Conservation (phyloP, 1,140 invertebrate genomes). For the Fopius arisanus region DNA sequence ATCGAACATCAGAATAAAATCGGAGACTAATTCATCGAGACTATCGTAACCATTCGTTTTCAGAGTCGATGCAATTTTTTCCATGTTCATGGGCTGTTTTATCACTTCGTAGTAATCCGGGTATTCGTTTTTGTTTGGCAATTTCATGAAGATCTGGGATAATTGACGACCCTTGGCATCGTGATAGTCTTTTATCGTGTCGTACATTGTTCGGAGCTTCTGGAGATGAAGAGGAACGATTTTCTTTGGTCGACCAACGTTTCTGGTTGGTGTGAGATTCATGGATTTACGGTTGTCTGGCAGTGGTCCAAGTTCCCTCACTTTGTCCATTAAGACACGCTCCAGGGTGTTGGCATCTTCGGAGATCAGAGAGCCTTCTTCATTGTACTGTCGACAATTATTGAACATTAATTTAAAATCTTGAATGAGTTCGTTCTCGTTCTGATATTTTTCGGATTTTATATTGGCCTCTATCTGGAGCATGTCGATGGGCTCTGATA, state of each 20-base stretch:
- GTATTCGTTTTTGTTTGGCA: slow-evolving; percentile 94
- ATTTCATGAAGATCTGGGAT: slow-evolving; percentile 91
- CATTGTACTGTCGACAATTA: slow-evolving; percentile 95
- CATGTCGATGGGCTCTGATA: slow-evolving; percentile 94
- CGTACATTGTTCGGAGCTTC: slow-evolving; percentile 88
- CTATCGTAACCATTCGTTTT: slow-evolving; percentile 81
- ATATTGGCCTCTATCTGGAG: slow-evolving; percentile 92
- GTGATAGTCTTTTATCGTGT: slow-evolving; percentile 87
- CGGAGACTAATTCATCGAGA: slow-evolving; percentile 89
- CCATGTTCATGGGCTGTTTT: slow-evolving; percentile 97
- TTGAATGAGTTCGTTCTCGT: slow-evolving; percentile 71
- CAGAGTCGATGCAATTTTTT: slow-evolving; percentile 90
- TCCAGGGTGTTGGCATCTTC: slow-evolving; percentile 92
- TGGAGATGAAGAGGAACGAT: slow-evolving; percentile 70
- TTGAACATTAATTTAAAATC: slow-evolving; percentile 91
- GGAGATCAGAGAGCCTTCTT: slow-evolving; percentile 93
- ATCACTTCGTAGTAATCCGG: slow-evolving; percentile 99
- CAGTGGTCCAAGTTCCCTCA: slow-evolving; percentile 76
- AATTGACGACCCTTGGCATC: slow-evolving; percentile 88
- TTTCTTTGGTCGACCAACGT: slow-evolving; percentile 63
- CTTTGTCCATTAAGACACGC: slow-evolving; percentile 82
- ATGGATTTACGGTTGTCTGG: slow-evolving; percentile 47
- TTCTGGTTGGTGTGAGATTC: slow-evolving; percentile 52
- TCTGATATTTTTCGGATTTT: slow-evolving; percentile 73
- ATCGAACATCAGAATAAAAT: slow-evolving; percentile 98